Evolutionary conservation across 2,113 vertebrate genomes (phyloP).

Genomic region (Mesoclemmys tuberculata): DNA sequence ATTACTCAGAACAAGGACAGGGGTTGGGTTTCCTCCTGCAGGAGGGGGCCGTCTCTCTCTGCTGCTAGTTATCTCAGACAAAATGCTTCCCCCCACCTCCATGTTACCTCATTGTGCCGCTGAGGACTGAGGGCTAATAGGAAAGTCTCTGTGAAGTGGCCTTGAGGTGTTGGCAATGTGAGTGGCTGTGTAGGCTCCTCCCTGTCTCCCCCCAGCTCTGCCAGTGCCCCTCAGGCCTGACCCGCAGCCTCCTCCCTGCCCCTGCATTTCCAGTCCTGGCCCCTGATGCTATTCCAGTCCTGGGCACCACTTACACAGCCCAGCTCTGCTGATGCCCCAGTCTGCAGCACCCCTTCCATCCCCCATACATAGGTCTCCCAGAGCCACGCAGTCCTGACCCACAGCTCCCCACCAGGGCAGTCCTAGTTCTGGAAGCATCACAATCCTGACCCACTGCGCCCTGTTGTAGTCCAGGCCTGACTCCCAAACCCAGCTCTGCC

Average conservation of each 20-base stretch:
- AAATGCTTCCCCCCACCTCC: accelerated
- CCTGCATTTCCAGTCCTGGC: too few relatives aligned
- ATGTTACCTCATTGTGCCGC: neutral
- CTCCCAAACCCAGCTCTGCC: neutral
- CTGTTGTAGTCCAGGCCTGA: neutral
- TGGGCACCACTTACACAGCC: neutral
- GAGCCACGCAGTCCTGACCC: neutral
- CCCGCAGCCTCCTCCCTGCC: too few relatives aligned
- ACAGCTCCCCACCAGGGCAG: neutral
- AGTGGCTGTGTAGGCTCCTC: neutral
- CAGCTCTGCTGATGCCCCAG: neutral
- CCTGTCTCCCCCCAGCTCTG: too few relatives aligned
- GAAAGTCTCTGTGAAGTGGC: neutral
- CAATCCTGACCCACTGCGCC: neutral
- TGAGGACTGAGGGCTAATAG: neutral
- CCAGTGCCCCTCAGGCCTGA: too few relatives aligned
- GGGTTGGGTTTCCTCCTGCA: neutral
- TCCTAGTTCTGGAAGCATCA: neutral
- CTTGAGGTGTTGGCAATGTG: neutral
- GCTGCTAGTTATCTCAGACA: neutral
- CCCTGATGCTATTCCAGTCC: too few relatives aligned
- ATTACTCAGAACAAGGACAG: neutral
- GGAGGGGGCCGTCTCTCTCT: neutral
- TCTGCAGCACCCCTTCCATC: neutral
- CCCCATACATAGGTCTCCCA: neutral